Evolutionary conservation across 2,113 vertebrate species (phyloP).

Genomic region (Phocoena phocoena): DNA sequence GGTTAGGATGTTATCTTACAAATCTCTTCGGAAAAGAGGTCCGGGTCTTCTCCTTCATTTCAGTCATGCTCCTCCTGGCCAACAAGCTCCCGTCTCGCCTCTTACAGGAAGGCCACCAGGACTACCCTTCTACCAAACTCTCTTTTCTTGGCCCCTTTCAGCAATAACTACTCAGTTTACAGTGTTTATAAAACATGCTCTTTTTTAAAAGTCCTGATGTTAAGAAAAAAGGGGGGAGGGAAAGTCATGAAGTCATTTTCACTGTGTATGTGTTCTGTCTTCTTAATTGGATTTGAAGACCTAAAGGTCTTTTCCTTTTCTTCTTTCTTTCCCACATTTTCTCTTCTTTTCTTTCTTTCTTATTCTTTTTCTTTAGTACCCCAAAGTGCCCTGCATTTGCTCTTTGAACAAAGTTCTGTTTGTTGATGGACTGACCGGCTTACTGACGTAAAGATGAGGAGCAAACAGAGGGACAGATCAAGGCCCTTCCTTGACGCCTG

Average conservation of each 20-base stretch:
- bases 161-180: conserved; percentile 46
- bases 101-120: conserved; percentile 44
- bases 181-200: conserved; percentile 28
- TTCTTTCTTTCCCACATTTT: background rate
- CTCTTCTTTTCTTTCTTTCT: background rate
- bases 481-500: conserved; percentile 44
- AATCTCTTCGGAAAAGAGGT: background rate
- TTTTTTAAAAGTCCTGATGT: background rate
- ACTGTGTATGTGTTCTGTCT: conserved; percentile 24
- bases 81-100: background rate
- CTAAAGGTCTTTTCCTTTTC: background rate
- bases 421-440: conserved; percentile 44
- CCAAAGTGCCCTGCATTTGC: conserved; percentile 36
- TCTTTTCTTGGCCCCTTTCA: background rate
- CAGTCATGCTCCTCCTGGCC: background rate
- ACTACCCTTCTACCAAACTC: background rate
- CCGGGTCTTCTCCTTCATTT: background rate
- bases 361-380: background rate
- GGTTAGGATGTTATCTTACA: conserved; percentile 3
- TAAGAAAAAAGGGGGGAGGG: background rate
- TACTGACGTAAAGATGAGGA: conserved; percentile 40
- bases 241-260: conserved; percentile 38
- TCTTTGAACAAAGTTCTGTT: conserved; percentile 63
- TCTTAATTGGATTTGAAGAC: conserved; percentile 65
- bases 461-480: background rate